phyloP scores from a whole-genome alignment of 2,888 invertebrate species.

The Danaus chrysippus region DNA sequence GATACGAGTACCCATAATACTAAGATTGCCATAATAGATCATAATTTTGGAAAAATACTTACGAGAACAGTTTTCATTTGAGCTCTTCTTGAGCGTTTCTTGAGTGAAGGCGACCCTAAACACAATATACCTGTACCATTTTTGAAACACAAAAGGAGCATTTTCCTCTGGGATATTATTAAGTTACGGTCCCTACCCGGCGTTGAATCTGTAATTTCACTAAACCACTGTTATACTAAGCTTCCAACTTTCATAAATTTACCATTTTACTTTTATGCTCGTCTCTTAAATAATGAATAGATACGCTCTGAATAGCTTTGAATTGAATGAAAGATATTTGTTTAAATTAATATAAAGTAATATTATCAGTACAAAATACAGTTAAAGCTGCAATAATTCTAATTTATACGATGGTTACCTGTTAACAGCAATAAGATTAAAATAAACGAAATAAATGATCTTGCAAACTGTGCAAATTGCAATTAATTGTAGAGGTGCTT shows the following conservation, averaged over 20 bases:
- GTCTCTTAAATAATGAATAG: neutral
- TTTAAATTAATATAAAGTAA: neutral
- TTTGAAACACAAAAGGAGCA: slow-evolving; percentile 6
- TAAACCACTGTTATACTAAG: slow-evolving; percentile 4
- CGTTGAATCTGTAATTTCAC: slow-evolving; percentile 5
- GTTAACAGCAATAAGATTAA: neutral
- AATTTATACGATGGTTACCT: neutral
- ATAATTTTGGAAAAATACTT: neutral
- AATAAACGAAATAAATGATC: neutral
- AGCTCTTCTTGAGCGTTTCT: slow-evolving; percentile 6
- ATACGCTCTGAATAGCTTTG: too few species aligned
- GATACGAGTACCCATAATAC: too few species aligned
- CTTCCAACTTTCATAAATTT: slow-evolving; percentile 4
- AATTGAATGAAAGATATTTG: neutral
- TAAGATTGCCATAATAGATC: too few species aligned
- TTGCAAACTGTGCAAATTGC: neutral
- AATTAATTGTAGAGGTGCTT: slow-evolving; percentile 8
- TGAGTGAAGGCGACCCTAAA: slow-evolving; percentile 1
- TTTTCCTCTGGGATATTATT: slow-evolving; percentile 11
- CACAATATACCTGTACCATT: slow-evolving; percentile 12
- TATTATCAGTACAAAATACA: too few species aligned
- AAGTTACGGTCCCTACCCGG: slow-evolving; percentile 4
- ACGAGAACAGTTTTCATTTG: slow-evolving; percentile 9
- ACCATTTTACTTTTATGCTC: neutral
- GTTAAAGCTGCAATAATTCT: neutral